Conservation (phyloP, 1,140 invertebrate genomes). For the Dolichoris vasculosae region DNA sequence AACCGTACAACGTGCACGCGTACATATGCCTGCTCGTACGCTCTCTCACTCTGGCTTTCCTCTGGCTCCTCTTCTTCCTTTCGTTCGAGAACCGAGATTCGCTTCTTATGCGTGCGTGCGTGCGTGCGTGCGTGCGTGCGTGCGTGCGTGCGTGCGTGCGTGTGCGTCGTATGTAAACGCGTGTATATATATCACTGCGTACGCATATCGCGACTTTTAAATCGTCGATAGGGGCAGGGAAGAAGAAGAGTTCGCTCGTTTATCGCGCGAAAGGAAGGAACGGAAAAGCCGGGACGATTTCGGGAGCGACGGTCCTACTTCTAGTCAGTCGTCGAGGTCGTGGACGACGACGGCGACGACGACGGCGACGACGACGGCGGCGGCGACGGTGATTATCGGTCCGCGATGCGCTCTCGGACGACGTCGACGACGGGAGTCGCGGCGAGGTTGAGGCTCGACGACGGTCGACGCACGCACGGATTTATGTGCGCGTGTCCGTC, state of each 20-base stretch:
- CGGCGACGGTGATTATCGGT: constrained; percentile 25
- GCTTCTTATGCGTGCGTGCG: no score
- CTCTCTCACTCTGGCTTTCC: neutral
- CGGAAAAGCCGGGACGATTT: neutral
- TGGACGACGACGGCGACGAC: constrained; percentile 13
- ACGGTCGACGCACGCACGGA: neutral
- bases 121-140: no score
- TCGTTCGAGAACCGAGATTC: neutral
- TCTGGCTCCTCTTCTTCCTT: neutral
- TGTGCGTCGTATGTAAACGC: neutral
- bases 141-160: no score
- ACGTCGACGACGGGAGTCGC: neutral
- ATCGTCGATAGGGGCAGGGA: neutral
- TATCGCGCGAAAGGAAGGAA: no score
- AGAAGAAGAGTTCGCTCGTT: neutral
- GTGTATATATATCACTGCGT: neutral
- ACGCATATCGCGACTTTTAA: neutral
- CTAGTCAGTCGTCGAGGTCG: neutral
- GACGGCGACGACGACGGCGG: constrained; percentile 9
- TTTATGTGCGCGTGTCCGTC: neutral
- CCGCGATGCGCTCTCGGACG: neutral
- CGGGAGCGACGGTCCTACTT: neutral
- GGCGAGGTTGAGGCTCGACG: neutral
- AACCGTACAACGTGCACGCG: neutral
- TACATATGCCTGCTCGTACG: neutral